phyloP scores from a whole-genome alignment of 2,113 vertebrate species.

The Ictalurus furcatus region DNA sequence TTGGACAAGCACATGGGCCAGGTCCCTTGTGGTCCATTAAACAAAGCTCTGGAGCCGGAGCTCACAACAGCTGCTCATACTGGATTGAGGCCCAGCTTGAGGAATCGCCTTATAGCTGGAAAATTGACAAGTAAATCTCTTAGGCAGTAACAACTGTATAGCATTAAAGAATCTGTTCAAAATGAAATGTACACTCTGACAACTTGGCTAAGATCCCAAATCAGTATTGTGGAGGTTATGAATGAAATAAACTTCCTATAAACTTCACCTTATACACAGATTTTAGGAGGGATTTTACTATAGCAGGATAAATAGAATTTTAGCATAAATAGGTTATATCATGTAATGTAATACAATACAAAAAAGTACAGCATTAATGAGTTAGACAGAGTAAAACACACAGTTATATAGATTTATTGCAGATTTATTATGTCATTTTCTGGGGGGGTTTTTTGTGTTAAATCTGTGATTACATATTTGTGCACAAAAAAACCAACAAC shows the following conservation, averaged over 20 bases:
- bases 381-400: neutral
- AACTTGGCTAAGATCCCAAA: neutral
- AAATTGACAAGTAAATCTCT: neutral
- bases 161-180: conserved; percentile 20
- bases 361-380: neutral
- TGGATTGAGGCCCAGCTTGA: conserved; percentile 21
- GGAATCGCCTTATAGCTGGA: neutral
- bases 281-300: neutral
- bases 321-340: neutral
- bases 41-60: conserved; percentile 15
- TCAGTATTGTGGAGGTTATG: neutral
- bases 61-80: conserved; percentile 13
- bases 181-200: neutral
- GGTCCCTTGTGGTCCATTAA: conserved; percentile 45
- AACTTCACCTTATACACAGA: neutral
- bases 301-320: neutral
- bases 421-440: neutral
- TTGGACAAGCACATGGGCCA: conserved; percentile 22
- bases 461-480: neutral
- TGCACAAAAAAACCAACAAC: neutral
- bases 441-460: neutral
- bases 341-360: neutral
- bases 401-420: neutral
- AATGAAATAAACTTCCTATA: neutral
- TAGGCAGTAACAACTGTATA: neutral